Percentiles rank a stretch among this genome's conserved stretches.
These are phyloP conservation scores for Anthoscopus minutus DNA, from an alignment of 2,113 vertebrate genomes.

Conservation along the genomic window DNA sequence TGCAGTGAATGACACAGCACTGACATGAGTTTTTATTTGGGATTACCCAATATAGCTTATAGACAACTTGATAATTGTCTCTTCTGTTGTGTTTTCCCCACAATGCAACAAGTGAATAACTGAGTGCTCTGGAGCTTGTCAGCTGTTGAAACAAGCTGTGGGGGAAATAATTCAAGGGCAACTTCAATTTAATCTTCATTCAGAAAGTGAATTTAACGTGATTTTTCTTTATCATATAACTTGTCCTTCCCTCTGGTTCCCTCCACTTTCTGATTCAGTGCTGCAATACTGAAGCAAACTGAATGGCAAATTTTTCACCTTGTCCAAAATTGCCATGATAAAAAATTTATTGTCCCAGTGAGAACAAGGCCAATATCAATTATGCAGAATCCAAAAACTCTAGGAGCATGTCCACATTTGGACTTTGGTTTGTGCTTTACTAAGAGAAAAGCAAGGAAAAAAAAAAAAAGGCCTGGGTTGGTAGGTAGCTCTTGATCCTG, in stretches of 20 bases:
- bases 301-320: background rate
- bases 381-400: background rate
- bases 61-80: background rate
- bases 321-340: background rate
- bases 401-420: background rate
- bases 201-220: background rate
- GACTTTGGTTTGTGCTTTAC: background rate
- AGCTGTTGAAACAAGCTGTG: background rate
- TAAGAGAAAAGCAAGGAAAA: background rate
- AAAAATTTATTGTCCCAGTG: background rate
- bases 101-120: background rate
- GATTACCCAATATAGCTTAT: background rate
- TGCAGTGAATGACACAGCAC: background rate
- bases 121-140: background rate
- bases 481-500: background rate
- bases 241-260: background rate
- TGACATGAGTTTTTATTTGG: background rate
- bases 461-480: background rate
- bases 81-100: background rate
- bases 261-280: background rate
- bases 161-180: background rate
- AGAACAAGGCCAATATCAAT: background rate
- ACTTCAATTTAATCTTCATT: background rate
- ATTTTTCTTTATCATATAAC: background rate
- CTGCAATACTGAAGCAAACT: background rate